Evolutionary conservation across 2,888 invertebrate species (phyloP).

Genomic region (Lochmaea capreae): DNA sequence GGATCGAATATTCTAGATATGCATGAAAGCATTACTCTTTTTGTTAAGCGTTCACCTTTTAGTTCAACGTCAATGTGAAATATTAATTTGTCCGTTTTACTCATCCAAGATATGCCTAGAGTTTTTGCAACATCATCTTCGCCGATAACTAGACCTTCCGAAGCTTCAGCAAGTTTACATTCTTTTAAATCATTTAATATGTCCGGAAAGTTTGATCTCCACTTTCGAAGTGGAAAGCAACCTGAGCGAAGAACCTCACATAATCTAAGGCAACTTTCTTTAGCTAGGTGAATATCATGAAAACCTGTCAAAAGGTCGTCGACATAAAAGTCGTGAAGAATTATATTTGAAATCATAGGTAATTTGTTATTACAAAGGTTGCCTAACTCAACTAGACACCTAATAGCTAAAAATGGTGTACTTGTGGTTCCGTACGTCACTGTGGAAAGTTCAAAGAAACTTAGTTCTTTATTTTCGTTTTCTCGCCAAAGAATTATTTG

Average conservation of each 20-base stretch:
- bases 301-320: not conserved
- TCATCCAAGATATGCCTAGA: not conserved
- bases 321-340: not conserved
- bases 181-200: not conserved
- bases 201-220: not conserved
- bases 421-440: not conserved
- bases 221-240: not conserved
- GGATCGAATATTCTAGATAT: too few relatives aligned
- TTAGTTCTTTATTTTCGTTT: too few relatives aligned
- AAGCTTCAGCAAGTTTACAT: too few relatives aligned
- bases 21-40: too few relatives aligned
- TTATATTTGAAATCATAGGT: not conserved
- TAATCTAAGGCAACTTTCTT: not conserved
- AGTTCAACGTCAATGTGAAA: not conserved
- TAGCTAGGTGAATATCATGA: not conserved
- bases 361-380: not conserved
- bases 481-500: too few relatives aligned
- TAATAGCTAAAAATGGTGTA: not conserved
- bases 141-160: too few relatives aligned
- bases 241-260: not conserved
- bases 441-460: too few relatives aligned
- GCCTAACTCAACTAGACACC: not conserved
- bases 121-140: too few relatives aligned
- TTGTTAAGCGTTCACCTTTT: not conserved
- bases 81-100: not conserved